Evolutionary conservation across 2,888 invertebrate species (phyloP).

Genomic region (Clostera curtula): DNA sequence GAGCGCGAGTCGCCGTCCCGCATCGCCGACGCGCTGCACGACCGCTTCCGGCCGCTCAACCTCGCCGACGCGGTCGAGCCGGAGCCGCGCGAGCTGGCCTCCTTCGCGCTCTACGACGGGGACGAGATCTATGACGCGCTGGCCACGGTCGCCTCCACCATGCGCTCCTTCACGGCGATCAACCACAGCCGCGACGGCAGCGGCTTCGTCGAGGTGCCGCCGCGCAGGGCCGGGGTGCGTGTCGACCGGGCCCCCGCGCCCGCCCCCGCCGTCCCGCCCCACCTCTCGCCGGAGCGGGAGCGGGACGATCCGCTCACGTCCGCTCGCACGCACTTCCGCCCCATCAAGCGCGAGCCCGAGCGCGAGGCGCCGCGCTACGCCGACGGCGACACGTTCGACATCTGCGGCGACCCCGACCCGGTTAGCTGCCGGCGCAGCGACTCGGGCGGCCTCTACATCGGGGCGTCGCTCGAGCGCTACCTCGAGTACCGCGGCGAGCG

Average conservation of each 20-base stretch:
- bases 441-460: conserved; percentile 77
- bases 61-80: conserved; percentile 33
- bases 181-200: conserved; percentile 77
- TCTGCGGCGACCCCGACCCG: conserved; percentile 76
- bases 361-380: conserved; percentile 59
- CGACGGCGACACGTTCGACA: conserved; percentile 84
- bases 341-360: conserved; percentile 78
- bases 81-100: conserved; percentile 31
- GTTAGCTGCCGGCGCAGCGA: conserved; percentile 80
- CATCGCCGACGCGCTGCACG: conserved; percentile 31
- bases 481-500: conserved; percentile 64
- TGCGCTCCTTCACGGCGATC: conserved; percentile 73
- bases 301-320: conserved; percentile 84
- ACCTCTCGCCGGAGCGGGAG: conserved; percentile 24
- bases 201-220: conserved; percentile 76
- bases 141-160: conserved; percentile 46
- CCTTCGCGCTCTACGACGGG: conserved; percentile 51
- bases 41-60: conserved; percentile 27
- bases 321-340: conserved; percentile 87
- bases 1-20: conserved; percentile 25
- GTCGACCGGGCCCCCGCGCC: conserved; percentile 63
- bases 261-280: conserved; percentile 60
- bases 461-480: conserved; percentile 66
- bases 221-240: conserved; percentile 67
- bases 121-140: conserved; percentile 57